A percentile compares a stretch with the other conserved stretches of the same genome.
Evolutionary conservation across 2,797 vertebrate genomes (phyloP).

Genomic region (Parotocinclus haroldoi): DNA sequence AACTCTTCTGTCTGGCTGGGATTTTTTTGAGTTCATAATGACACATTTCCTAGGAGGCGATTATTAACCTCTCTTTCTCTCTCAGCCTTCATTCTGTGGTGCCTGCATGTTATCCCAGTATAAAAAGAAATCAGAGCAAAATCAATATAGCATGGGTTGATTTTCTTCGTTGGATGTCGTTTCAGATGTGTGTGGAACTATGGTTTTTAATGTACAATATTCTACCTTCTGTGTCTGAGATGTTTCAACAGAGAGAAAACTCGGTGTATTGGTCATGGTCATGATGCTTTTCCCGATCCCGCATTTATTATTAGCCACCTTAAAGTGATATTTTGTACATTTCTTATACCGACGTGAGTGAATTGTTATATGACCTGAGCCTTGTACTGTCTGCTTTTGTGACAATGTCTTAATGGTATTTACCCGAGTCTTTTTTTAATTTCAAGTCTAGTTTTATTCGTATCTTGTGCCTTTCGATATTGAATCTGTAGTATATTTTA

Average conservation of each 20-base stretch:
- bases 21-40: constrained; percentile 33
- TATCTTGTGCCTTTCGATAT: constrained; percentile 87
- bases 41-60: constrained; percentile 27
- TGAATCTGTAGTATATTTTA: constrained; percentile 75
- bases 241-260: constrained; percentile 48
- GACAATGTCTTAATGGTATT: constrained; percentile 80
- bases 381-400: constrained; percentile 81
- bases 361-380: constrained; percentile 74
- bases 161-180: constrained; percentile 48
- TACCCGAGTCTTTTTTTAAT: constrained; percentile 77
- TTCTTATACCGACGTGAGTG: constrained; percentile 82
- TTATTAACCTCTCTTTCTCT: constrained; percentile 42
- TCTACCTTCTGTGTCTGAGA: constrained; percentile 46
- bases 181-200: constrained; percentile 41
- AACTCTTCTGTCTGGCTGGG: neutral
- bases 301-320: constrained; percentile 68
- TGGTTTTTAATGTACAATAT: constrained; percentile 47
- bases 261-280: constrained; percentile 42
- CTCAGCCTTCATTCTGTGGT: constrained; percentile 44
- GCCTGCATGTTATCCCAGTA: constrained; percentile 49
- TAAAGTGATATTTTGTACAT: constrained; percentile 65
- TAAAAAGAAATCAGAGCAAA: constrained; percentile 39
- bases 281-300: constrained; percentile 62
- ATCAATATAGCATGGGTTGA: constrained; percentile 51
- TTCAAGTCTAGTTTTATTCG: constrained; percentile 80